Percentiles rank a stretch among this genome's conserved stretches.
phyloP scores from a whole-genome alignment of 2,797 vertebrate species.

The Myotis vivesi region DNA sequence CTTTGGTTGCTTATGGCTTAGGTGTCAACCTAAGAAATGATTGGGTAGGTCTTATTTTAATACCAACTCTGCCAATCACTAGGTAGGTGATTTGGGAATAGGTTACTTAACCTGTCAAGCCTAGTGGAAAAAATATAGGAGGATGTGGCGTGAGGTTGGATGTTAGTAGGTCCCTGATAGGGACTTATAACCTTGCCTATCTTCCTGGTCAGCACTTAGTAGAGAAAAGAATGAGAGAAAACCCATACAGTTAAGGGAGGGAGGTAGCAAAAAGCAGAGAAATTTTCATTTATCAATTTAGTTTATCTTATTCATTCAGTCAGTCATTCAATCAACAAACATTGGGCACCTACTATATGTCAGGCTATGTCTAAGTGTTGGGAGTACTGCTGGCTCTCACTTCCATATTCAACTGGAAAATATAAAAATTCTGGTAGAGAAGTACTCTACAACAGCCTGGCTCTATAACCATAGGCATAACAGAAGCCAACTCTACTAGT shows the following conservation, averaged over 20 bases:
- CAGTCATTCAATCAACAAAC: neutral
- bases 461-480: neutral
- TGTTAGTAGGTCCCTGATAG: neutral
- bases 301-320: neutral
- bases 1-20: neutral
- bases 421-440: neutral
- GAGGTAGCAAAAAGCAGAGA: neutral
- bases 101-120: neutral
- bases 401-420: neutral
- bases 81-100: neutral
- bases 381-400: neutral
- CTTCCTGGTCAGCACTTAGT: neutral
- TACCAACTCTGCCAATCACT: neutral
- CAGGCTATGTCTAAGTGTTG: neutral
- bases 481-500: neutral
- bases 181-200: neutral
- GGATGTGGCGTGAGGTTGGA: neutral
- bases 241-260: neutral
- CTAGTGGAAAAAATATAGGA: neutral
- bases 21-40: neutral
- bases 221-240: neutral
- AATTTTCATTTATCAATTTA: neutral
- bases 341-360: neutral
- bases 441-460: neutral
- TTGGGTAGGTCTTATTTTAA: neutral